Evolutionary conservation across 2,797 vertebrate species (phyloP), one percentile per base, ranked within the genome.

Genomic region (Gadopsis marmoratus): DNA sequence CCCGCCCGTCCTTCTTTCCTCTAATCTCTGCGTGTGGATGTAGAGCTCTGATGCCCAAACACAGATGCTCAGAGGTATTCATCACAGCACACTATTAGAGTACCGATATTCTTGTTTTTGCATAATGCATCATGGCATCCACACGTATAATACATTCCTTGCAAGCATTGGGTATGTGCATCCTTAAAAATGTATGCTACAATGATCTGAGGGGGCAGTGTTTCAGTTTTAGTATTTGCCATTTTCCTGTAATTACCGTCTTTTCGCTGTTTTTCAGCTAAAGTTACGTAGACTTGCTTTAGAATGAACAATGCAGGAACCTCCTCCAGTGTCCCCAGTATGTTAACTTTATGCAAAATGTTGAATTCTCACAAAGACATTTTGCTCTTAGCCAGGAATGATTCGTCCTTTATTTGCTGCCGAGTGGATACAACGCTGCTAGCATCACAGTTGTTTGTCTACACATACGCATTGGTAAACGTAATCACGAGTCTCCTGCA

Each of bases 1-100:
- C 53, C 62, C 75, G 77, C 69, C 79, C 65, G 47, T 62, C 63
- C 62, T 66, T 51, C 69, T 80, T 59, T 26, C 41, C 63, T 82
- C 43, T 63, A 31, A 73, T 45, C 69, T 73, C 31, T 47, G 55
- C 54, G 70, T 71, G 73, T 50, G 45, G 55, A 82, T 55, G 23
- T 21, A 65, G 43, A 71, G 39, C 63, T 33, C 26, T 59, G 26
- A 45, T 29, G 14, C 45, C 71, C 55, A 33, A 47, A 62, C 48
- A 71, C 61, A 59, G 11, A 68, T 16, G 17, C 60, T 10, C 9
- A 39, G 39, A 50, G 10, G 16, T 45, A 16, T 61, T 82, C 29
- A 54, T 17, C 45, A 33, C 0, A 16, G 51, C 51, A 39, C 55
- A 64, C 23, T 26, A 14, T 70, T 67, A 48, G 3, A 61, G 31